A percentile compares a stretch with the other conserved stretches of the same genome.
Evolutionary conservation across 1,140 invertebrate genomes (phyloP).

Genomic region (Drosophila hydei): DNA sequence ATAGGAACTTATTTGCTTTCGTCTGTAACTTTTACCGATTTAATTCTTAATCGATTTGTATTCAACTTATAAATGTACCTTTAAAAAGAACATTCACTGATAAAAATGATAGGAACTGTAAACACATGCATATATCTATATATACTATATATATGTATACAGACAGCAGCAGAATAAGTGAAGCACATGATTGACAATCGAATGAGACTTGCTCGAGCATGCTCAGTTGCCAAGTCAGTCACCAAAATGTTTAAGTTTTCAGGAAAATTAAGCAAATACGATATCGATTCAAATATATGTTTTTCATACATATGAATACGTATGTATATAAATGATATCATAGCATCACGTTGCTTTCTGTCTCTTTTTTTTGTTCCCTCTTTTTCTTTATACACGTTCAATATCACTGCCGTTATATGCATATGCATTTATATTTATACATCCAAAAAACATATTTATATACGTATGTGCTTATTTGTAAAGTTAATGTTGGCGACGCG

Average conservation of each 20-base stretch:
- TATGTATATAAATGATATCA: too few species aligned
- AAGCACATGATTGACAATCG: conserved; percentile 76
- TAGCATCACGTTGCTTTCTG: not conserved
- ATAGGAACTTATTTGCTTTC: too few species aligned
- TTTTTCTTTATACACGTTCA: too few species aligned
- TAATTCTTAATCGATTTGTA: conserved; percentile 26
- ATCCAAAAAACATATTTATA: conserved; percentile 2
- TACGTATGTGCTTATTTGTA: not conserved
- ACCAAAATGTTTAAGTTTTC: conserved; percentile 57
- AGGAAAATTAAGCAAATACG: conserved; percentile 63
- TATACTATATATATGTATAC: conserved; percentile 42
- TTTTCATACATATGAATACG: too few species aligned
- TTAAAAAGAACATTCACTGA: conserved; percentile 59
- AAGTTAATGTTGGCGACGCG: conserved; percentile 47
- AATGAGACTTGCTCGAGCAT: conserved; percentile 38
- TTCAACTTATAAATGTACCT: conserved; percentile 48
- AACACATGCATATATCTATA: conserved; percentile 5
- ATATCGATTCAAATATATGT: not conserved
- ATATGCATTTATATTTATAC: not conserved
- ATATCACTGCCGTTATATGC: not conserved
- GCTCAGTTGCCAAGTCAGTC: conserved; percentile 48
- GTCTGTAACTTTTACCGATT: too few species aligned
- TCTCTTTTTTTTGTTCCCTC: not conserved
- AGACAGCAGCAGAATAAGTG: conserved; percentile 48
- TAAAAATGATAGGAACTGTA: conserved; percentile 26